These are phyloP conservation scores for Malacoraja senta DNA, from an alignment of 2,797 vertebrate species.

Conservation along the genomic window DNA sequence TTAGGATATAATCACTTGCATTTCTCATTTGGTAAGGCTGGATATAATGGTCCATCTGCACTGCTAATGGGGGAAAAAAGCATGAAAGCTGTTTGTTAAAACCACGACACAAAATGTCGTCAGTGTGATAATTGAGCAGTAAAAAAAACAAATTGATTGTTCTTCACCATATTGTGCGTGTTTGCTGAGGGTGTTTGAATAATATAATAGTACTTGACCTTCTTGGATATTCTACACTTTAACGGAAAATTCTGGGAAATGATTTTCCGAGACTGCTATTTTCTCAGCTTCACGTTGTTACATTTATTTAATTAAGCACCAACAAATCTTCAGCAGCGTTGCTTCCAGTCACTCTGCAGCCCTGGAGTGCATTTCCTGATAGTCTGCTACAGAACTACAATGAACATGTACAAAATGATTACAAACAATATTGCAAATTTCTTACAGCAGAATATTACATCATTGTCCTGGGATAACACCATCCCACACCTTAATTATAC, in stretches of 20 bases:
- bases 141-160: neutral
- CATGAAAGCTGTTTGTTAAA: neutral
- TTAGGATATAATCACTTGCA: slow-evolving; percentile 6
- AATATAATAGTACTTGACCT: slow-evolving; percentile 11
- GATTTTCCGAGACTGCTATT: neutral
- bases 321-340: neutral
- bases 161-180: neutral
- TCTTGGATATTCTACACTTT: neutral
- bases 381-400: neutral
- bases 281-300: neutral
- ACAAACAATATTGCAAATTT: neutral
- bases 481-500: neutral
- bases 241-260: neutral
- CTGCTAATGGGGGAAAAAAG: neutral
- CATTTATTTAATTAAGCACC: neutral
- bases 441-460: neutral
- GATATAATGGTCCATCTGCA: neutral
- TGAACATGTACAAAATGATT: neutral
- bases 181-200: neutral
- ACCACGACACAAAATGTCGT: neutral
- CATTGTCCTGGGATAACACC: neutral
- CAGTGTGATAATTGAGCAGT: neutral
- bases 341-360: neutral
- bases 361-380: neutral
- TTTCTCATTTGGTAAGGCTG: neutral